Percentiles rank a stretch among this genome's conserved stretches.
These are phyloP conservation scores for Oreotrochilus melanogaster DNA, from an alignment of 2,113 vertebrate species.

Conservation along the genomic window DNA sequence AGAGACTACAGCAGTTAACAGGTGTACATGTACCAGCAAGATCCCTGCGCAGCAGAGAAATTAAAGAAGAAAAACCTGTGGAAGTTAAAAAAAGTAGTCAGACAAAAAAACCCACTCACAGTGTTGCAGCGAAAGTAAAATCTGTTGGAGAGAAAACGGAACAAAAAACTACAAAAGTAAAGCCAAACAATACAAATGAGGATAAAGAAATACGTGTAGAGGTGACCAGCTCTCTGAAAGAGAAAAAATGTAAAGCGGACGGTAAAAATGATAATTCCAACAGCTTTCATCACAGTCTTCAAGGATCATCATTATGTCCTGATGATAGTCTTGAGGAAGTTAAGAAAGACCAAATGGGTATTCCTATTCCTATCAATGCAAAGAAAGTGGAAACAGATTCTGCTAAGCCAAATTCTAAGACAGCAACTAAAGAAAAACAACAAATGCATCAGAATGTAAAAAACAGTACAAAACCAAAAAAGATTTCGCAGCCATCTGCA, in stretches of 20 bases:
- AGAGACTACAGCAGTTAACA: slow-evolving; percentile 75
- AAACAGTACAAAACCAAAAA: slow-evolving; percentile 63
- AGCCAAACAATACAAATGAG: slow-evolving; percentile 21
- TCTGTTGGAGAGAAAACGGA: slow-evolving; percentile 35
- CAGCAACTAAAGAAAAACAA: slow-evolving; percentile 60
- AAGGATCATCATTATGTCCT: slow-evolving; percentile 20
- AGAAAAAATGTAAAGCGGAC: slow-evolving; percentile 62
- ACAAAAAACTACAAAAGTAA: slow-evolving; percentile 67
- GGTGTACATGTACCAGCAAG: slow-evolving; percentile 63
- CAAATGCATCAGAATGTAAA: slow-evolving; percentile 52
- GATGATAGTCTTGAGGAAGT: not conserved
- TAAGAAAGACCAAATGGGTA: slow-evolving; percentile 4
- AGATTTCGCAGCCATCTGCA: slow-evolving; percentile 48
- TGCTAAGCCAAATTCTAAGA: slow-evolving; percentile 29
- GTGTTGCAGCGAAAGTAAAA: slow-evolving; percentile 53
- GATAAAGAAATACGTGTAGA: slow-evolving; percentile 27
- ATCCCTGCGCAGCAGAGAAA: slow-evolving; percentile 72
- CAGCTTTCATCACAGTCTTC: not conserved
- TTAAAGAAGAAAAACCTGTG: slow-evolving; percentile 56
- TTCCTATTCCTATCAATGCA: slow-evolving; percentile 19
- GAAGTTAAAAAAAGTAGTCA: slow-evolving; percentile 62
- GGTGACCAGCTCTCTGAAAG: slow-evolving; percentile 62
- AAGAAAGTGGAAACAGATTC: slow-evolving; percentile 45
- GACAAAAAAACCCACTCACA: slow-evolving; percentile 18
- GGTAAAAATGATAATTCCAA: slow-evolving; percentile 15